Conservation (phyloP, 2,888 invertebrate species). For the Harpalus rubripes region DNA sequence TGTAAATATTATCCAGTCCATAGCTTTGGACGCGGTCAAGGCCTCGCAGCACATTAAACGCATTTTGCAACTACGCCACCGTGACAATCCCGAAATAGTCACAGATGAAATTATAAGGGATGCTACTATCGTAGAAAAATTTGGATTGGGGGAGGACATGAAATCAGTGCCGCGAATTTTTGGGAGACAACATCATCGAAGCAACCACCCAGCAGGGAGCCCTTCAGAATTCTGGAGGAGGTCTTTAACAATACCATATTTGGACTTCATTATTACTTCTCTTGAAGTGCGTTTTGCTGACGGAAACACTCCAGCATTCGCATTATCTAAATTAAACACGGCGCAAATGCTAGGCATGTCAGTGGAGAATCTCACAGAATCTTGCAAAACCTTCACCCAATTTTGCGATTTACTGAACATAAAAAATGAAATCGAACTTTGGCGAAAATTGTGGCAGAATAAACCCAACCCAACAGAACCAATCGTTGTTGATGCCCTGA, state of each 20-base stretch:
- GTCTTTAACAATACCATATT: slow-evolving; percentile 71
- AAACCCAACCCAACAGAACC: slow-evolving; percentile 54
- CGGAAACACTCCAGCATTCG: slow-evolving; percentile 65
- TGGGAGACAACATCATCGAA: slow-evolving; percentile 71
- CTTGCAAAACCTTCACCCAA: slow-evolving; percentile 39
- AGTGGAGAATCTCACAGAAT: slow-evolving; percentile 53
- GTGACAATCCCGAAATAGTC: slow-evolving; percentile 69
- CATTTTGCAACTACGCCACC: slow-evolving; percentile 66
- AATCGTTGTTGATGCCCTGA: slow-evolving; percentile 56
- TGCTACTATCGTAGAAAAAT: slow-evolving; percentile 70
- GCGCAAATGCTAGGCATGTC: slow-evolving; percentile 54
- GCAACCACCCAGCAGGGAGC: slow-evolving; percentile 70
- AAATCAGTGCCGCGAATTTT: slow-evolving; percentile 69
- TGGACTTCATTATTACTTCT: slow-evolving; percentile 70
- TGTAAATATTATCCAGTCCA: slow-evolving; percentile 70
- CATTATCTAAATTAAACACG: background rate
- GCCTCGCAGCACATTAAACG: slow-evolving; percentile 61
- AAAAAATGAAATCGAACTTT: slow-evolving; percentile 61
- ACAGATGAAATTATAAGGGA: slow-evolving; percentile 67
- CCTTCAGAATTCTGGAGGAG: slow-evolving; percentile 69
- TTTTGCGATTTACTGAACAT: slow-evolving; percentile 43
- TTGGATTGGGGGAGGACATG: slow-evolving; percentile 62
- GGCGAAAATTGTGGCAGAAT: slow-evolving; percentile 54
- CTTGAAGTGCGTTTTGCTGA: slow-evolving; percentile 63
- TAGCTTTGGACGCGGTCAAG: slow-evolving; percentile 69